These are phyloP conservation scores for Eristalis intricaria DNA, from an alignment of 2,888 invertebrate species.

Conservation along the genomic window DNA sequence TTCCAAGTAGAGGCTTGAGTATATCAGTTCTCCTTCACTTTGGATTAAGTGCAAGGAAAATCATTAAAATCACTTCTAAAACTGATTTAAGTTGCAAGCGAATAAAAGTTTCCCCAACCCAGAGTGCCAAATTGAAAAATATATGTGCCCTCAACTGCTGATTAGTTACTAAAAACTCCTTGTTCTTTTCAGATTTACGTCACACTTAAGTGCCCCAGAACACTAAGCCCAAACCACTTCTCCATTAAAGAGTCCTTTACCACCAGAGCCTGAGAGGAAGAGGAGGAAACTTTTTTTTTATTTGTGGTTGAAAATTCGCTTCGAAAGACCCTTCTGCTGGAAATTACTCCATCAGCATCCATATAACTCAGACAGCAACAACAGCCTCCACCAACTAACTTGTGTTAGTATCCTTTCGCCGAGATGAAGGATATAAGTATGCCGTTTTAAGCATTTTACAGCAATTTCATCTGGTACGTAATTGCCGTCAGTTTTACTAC, in stretches of 20 bases:
- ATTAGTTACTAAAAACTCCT: not conserved
- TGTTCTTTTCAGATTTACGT: not conserved
- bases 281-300: not conserved
- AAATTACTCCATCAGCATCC: not conserved
- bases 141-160: not conserved
- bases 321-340: not conserved
- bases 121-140: not conserved
- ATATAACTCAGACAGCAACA: not conserved
- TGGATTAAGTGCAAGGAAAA: too few relatives aligned
- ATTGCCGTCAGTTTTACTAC: conserved; percentile 47
- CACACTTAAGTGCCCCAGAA: not conserved
- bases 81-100: not conserved
- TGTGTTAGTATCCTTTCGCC: not conserved
- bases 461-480: conserved; percentile 50
- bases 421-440: not conserved
- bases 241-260: not conserved
- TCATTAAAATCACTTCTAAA: not conserved
- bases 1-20: too few relatives aligned
- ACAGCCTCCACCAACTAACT: not conserved
- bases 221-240: not conserved
- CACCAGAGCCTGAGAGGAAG: not conserved
- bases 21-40: too few relatives aligned
- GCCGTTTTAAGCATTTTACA: conserved; percentile 46
- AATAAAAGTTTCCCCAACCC: not conserved
- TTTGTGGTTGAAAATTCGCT: not conserved